A percentile compares a stretch with the other conserved stretches of the same genome.
These are phyloP conservation scores for Apis laboriosa DNA, from an alignment of 1,140 invertebrate genomes.

Conservation along the genomic window DNA sequence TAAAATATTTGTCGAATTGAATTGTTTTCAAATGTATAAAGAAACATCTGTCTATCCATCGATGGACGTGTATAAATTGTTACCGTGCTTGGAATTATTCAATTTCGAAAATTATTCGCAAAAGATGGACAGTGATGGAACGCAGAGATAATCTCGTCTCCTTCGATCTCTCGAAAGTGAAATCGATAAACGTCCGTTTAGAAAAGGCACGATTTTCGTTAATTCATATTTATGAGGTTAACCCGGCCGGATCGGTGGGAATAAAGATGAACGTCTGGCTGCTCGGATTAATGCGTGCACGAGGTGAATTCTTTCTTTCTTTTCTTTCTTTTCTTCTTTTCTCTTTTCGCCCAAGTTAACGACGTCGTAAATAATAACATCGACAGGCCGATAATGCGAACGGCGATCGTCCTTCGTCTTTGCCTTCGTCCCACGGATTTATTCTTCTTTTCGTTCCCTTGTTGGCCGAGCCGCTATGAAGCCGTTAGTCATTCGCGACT, in stretches of 20 bases:
- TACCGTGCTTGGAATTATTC: too few species aligned
- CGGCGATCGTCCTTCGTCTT: conserved; percentile 52
- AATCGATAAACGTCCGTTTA: conserved; percentile 37
- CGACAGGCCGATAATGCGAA: conserved; percentile 63
- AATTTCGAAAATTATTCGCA: too few species aligned
- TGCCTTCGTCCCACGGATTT: conserved; percentile 30
- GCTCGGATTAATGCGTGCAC: background rate
- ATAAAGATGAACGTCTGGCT: conserved; percentile 40
- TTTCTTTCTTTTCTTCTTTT: too few species aligned
- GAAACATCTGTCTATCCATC: too few species aligned
- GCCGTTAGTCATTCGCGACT: conserved; percentile 56
- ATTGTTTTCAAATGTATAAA: too few species aligned
- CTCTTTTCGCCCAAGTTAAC: conserved; percentile 54
- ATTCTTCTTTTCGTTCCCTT: conserved; percentile 13
- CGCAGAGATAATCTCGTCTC: too few species aligned
- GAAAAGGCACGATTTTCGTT: too few species aligned
- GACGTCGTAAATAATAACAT: conserved; percentile 69
- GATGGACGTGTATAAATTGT: too few species aligned
- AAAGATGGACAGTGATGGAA: too few species aligned
- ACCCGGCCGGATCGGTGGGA: background rate
- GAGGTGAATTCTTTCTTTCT: too few species aligned
- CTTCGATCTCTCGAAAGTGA: conserved; percentile 15
- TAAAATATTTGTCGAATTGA: too few species aligned
- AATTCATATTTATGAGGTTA: too few species aligned
- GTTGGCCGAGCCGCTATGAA: conserved; percentile 31